phyloP scores from a whole-genome alignment of 1,140 invertebrate species.

The Caenorhabditis inopinata region DNA sequence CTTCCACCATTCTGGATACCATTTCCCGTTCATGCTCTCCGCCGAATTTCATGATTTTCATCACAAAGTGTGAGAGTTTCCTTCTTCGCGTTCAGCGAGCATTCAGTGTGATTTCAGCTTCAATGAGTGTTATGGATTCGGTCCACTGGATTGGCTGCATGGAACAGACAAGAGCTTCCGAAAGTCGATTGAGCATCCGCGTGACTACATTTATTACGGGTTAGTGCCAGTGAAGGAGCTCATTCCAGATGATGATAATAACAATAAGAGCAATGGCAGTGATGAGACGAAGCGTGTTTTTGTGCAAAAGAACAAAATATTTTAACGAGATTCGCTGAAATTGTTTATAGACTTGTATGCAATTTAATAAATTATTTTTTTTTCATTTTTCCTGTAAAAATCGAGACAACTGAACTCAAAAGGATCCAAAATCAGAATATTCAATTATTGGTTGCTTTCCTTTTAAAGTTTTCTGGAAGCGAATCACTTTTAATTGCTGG shows the following conservation, averaged over 20 bases:
- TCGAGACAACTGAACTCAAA: too few species aligned
- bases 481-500: too few species aligned
- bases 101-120: constrained; percentile 71
- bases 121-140: constrained; percentile 82
- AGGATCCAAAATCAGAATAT: too few species aligned
- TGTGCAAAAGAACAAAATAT: background rate
- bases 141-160: constrained; percentile 80
- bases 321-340: background rate
- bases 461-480: too few species aligned
- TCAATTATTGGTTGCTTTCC: too few species aligned
- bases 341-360: too few species aligned
- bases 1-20: constrained; percentile 84
- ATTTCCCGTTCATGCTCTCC: constrained; percentile 82
- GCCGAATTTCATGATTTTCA: constrained; percentile 89
- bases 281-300: background rate
- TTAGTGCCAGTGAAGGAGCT: background rate
- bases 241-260: background rate
- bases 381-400: too few species aligned
- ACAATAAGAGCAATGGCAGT: background rate
- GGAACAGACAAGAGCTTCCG: constrained; percentile 71
- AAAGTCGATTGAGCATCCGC: constrained; percentile 4
- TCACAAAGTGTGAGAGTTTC: constrained; percentile 76
- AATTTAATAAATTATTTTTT: too few species aligned
- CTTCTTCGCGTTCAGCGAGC: background rate
- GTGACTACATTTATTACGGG: constrained; percentile 5